phyloP scores from a whole-genome alignment of 1,140 invertebrate genomes.

The Pogonomyrmex californicus region DNA sequence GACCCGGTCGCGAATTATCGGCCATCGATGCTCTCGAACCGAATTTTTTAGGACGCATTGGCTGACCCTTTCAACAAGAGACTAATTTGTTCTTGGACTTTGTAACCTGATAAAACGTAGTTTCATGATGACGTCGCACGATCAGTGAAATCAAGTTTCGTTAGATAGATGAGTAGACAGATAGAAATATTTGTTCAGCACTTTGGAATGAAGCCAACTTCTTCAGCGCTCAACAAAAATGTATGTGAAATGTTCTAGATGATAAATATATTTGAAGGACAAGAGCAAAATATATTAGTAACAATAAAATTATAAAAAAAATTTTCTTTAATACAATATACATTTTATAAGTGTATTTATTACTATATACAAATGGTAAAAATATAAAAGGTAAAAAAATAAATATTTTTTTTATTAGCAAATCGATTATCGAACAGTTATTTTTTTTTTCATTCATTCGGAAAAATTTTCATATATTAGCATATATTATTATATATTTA shows the following conservation, averaged over 20 bases:
- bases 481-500: background rate
- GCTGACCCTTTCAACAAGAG: background rate
- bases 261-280: slow-evolving; percentile 36
- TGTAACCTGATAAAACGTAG: slow-evolving; percentile 18
- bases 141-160: slow-evolving; percentile 14
- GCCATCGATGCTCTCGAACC: background rate
- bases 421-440: background rate
- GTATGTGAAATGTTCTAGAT: slow-evolving; percentile 18
- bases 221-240: background rate
- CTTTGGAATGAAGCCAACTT: slow-evolving; percentile 25
- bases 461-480: background rate
- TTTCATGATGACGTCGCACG: slow-evolving; percentile 4
- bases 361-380: background rate
- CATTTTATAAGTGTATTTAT: background rate
- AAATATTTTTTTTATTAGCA: background rate
- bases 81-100: slow-evolving; percentile 55
- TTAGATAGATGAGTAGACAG: slow-evolving; percentile 24
- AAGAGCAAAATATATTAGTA: background rate
- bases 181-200: slow-evolving; percentile 30
- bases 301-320: slow-evolving; percentile 5
- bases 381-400: background rate
- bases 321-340: background rate
- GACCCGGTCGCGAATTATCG: slow-evolving; percentile 48
- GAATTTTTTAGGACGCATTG: slow-evolving; percentile 5
- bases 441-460: background rate